phyloP scores from a whole-genome alignment of 2,797 vertebrate species.

The Peromyscus attwateri region DNA sequence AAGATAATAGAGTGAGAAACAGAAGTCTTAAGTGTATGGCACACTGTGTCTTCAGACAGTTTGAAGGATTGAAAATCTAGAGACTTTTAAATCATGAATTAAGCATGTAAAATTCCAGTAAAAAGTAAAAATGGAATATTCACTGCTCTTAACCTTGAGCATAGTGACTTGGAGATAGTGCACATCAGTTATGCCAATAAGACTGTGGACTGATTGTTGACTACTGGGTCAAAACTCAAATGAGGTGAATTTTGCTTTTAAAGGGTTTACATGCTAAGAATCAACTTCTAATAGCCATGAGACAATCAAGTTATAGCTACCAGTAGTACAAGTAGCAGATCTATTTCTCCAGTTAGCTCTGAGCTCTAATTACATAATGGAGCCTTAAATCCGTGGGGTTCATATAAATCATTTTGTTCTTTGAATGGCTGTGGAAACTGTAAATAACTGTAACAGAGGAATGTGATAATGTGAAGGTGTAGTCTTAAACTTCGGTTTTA shows the following conservation, averaged over 20 bases:
- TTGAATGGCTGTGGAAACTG: conserved; percentile 86
- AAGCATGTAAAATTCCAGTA: not conserved
- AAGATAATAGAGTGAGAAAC: not conserved
- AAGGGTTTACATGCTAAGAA: conserved; percentile 86
- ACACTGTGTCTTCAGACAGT: not conserved
- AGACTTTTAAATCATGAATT: not conserved
- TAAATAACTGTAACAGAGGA: conserved; percentile 85
- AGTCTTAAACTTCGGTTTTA: conserved; percentile 83
- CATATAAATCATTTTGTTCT: conserved; percentile 87
- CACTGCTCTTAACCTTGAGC: not conserved
- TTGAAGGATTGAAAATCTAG: not conserved
- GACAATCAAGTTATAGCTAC: conserved; percentile 84
- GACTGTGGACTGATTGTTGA: not conserved
- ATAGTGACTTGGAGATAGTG: not conserved
- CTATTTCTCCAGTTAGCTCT: conserved; percentile 84
- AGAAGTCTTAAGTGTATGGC: not conserved
- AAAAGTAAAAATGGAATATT: too few species aligned
- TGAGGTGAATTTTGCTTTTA: conserved; percentile 90
- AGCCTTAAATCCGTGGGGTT: conserved; percentile 86
- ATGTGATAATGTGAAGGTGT: conserved; percentile 86
- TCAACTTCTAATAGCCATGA: conserved; percentile 84
- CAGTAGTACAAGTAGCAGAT: conserved; percentile 84
- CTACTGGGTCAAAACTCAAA: conserved; percentile 89
- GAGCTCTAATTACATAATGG: conserved; percentile 82
- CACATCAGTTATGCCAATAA: not conserved